These are phyloP conservation scores for Sylvilagus floridanus DNA, from an alignment of 2,797 vertebrate species.

Conservation along the genomic window DNA sequence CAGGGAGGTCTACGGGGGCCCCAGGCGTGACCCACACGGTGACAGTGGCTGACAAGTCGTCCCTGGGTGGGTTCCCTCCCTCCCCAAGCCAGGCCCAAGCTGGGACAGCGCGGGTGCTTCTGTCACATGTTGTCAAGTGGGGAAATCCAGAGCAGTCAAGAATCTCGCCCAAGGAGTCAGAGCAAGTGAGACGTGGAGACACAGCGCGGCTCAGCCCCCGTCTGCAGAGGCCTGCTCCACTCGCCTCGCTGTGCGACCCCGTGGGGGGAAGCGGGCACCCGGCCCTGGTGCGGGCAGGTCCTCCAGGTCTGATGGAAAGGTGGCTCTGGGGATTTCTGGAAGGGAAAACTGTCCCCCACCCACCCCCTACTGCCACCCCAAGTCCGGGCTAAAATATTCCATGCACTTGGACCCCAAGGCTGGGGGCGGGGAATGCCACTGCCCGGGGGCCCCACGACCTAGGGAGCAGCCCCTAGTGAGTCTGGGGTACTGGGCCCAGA, in stretches of 20 bases:
- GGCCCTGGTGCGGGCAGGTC: too few species aligned
- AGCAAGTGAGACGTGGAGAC: not conserved
- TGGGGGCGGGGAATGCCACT: not conserved
- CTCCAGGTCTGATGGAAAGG: not conserved
- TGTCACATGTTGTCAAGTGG: not conserved
- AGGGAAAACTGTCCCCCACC: not conserved
- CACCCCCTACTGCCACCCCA: not conserved
- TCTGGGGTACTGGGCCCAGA: not conserved
- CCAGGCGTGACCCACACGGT: not conserved
- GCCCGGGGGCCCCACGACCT: not conserved
- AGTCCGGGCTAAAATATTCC: not conserved
- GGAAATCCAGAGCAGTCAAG: not conserved
- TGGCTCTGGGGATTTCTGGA: not conserved
- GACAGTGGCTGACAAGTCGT: not conserved
- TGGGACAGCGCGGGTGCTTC: too few species aligned
- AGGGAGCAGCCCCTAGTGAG: not conserved
- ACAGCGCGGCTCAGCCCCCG: not conserved
- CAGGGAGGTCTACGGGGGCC: not conserved
- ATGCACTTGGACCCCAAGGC: not conserved
- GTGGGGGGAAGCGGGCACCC: not conserved
- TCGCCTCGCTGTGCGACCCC: not conserved
- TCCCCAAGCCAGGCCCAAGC: not conserved
- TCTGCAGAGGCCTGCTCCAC: not conserved
- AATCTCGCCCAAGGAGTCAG: not conserved
- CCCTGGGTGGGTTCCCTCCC: not conserved